phyloP scores from a whole-genome alignment of 2,888 invertebrate species.

The Anthophora plumipes region DNA sequence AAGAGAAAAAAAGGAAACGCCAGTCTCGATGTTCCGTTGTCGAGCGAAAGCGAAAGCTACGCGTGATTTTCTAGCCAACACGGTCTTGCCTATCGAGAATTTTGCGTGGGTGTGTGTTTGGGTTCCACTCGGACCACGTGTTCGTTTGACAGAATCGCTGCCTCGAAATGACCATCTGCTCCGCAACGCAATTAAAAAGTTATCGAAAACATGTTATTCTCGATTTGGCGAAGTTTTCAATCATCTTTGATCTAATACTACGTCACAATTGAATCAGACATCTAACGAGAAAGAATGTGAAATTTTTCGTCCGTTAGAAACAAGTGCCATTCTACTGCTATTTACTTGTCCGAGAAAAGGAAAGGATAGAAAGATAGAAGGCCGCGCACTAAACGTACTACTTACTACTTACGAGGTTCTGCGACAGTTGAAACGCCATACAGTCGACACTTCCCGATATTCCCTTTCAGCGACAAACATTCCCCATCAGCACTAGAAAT shows the following conservation, averaged over 20 bases:
- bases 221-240: no score
- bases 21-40: slow-evolving; percentile 32
- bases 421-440: slow-evolving; percentile 7
- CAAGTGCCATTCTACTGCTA: slow-evolving; percentile 43
- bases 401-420: slow-evolving; percentile 38
- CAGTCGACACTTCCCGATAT: slow-evolving; percentile 14
- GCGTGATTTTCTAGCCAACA: slow-evolving; percentile 71
- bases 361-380: neutral
- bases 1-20: no score
- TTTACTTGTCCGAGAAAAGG: slow-evolving; percentile 34
- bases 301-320: neutral
- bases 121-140: slow-evolving; percentile 75
- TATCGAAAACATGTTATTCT: neutral
- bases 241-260: neutral
- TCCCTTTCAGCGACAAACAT: neutral
- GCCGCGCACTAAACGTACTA: neutral
- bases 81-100: slow-evolving; percentile 71
- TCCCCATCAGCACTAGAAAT: slow-evolving; percentile 8
- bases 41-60: slow-evolving; percentile 54
- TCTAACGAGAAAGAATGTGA: neutral
- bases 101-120: slow-evolving; percentile 80
- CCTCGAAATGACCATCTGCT: neutral
- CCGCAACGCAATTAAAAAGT: no score
- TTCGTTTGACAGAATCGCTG: slow-evolving; percentile 34
- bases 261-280: neutral